Evolutionary conservation across 2,797 vertebrate genomes (phyloP).

Genomic region (Phalanger gymnotis): DNA sequence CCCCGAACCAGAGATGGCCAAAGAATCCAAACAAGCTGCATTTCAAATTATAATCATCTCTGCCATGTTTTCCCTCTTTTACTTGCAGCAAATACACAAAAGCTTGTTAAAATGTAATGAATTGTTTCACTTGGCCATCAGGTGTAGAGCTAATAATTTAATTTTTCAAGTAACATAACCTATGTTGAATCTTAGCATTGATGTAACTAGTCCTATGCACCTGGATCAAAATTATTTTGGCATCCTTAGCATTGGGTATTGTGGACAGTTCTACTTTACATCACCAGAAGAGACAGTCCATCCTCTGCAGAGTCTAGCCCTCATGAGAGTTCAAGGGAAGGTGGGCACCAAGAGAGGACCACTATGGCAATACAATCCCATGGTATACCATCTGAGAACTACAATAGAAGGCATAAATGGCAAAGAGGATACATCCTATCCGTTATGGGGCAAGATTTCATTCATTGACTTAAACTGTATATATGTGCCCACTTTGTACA

Average conservation of each 20-base stretch:
- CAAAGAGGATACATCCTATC: neutral
- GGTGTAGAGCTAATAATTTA: neutral
- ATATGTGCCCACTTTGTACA: neutral
- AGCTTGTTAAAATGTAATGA: conserved; percentile 44
- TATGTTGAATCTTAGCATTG: neutral
- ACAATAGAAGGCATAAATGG: neutral
- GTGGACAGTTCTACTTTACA: neutral
- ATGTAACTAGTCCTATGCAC: neutral
- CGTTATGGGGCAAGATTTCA: neutral
- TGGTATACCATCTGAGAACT: neutral
- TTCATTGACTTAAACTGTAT: neutral
- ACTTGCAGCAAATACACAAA: conserved; percentile 20
- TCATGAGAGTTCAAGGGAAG: neutral
- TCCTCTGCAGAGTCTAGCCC: neutral
- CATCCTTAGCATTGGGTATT: neutral
- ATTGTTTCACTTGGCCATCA: neutral
- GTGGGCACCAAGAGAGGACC: neutral
- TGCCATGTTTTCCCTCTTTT: conserved; percentile 38
- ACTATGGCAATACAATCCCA: neutral
- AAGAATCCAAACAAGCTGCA: conserved; percentile 61
- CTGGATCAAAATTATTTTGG: neutral
- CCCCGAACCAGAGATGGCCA: conserved; percentile 51
- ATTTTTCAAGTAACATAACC: conserved; percentile 35
- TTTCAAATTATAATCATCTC: conserved; percentile 63
- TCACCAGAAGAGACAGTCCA: neutral